Percentiles rank a stretch among this genome's conserved stretches.
Conservation (phyloP, 2,888 invertebrate species). For the Zhuqinia jingwanae region DNA sequence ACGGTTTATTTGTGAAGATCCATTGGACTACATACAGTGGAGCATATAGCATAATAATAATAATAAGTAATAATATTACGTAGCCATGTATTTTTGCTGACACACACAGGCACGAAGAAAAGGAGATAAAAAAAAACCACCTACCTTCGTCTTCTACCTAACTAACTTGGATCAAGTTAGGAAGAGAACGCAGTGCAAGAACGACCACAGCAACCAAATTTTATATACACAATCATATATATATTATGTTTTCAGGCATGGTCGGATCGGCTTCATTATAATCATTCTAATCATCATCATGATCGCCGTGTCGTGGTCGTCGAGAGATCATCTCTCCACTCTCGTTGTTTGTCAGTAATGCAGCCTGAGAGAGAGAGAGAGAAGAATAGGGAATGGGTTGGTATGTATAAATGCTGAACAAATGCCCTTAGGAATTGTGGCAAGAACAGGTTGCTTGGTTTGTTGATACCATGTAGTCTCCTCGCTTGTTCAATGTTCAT, state of each 20-base stretch:
- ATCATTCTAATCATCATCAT: not conserved
- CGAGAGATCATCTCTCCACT: slow-evolving; percentile 45
- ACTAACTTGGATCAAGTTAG: not conserved
- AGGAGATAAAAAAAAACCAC: not conserved
- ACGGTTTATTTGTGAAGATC: too few species aligned
- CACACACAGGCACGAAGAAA: too few species aligned
- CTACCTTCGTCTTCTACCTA: not conserved
- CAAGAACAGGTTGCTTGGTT: slow-evolving; percentile 71
- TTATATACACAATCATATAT: not conserved
- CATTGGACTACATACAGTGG: not conserved
- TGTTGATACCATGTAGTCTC: slow-evolving; percentile 30
- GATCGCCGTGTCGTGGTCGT: not conserved
- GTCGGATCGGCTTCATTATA: not conserved
- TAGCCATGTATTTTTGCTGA: not conserved
- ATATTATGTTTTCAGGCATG: not conserved
- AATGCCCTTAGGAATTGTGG: slow-evolving; percentile 65
- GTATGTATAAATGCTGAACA: too few species aligned
- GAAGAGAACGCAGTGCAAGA: not conserved
- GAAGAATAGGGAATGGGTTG: too few species aligned
- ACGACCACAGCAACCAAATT: not conserved
- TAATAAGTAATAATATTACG: not conserved
- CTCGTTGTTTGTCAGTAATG: not conserved
- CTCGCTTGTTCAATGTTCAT: slow-evolving; percentile 40
- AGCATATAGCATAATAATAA: not conserved
- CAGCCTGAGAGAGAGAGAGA: slow-evolving; percentile 23